Evolutionary conservation across 1,140 invertebrate genomes (phyloP), one percentile per base, ranked within the genome.

Genomic region (Calosoma granatense): DNA sequence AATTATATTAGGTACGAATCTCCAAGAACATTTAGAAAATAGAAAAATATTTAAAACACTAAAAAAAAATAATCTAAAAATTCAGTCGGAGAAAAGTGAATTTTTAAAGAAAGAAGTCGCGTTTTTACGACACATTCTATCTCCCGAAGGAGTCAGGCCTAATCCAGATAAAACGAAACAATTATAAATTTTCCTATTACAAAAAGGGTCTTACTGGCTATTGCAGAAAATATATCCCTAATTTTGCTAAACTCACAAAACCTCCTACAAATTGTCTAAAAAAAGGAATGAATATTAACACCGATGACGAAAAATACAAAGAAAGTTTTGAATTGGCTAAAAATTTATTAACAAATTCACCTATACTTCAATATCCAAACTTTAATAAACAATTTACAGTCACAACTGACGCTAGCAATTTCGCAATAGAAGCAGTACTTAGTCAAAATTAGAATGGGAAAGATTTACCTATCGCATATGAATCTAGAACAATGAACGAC

Each of bases 41-140:
- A 55, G 74, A 6, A 60, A n/a, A 52, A 65, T 77, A 2, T 74
- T 76, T 43, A 22, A 63, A 15, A 59, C 60, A 56, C 54, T 77
- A 9, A 60, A 63, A 54, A 26, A 64, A 56, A 22, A 64, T 57
- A 69, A 67, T 41, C 56, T 76, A 19, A 73, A 74, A 62, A 17
- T 74, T 11, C 65, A 76, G 63, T 67, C 68, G 0, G 65, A 69
- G n/a, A 75, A 76, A 63, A 74, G 70, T 53, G 61, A 70, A 55
- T 76, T 76, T 63, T 51, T 72, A 2, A 62, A 63, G 56, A 60
- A 64, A 17, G 69, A 73, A 69, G 65, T 72, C 11, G 56, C 60
- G 11, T 72, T 72, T 61, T 60, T 76, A 22, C 73, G 74, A 4
- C 70, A 74, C 58, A 57, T 70, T 0, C 63, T 75, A 15, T 63